phyloP scores from a whole-genome alignment of 2,113 vertebrate genomes.

The Hirundichthys speculiger region DNA sequence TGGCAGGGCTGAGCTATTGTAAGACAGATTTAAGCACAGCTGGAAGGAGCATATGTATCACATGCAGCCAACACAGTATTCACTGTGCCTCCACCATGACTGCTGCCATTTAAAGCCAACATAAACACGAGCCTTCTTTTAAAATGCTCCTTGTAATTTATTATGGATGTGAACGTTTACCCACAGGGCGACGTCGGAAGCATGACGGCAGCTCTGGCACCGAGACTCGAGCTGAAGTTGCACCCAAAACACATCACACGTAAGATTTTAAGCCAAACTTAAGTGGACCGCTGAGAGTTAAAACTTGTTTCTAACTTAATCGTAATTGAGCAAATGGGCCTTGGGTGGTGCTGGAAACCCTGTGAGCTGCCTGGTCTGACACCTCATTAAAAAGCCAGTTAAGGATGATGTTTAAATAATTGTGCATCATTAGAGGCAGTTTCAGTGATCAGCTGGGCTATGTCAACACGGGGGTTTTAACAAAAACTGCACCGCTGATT shows the following conservation, averaged over 20 bases:
- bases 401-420: conserved; percentile 87
- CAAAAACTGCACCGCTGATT: conserved; percentile 79
- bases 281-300: conserved; percentile 48
- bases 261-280: not conserved
- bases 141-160: not conserved
- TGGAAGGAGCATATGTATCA: conserved; percentile 65
- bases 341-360: conserved; percentile 58
- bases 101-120: conserved; percentile 43
- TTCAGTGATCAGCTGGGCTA: conserved; percentile 83
- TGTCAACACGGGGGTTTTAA: conserved; percentile 79
- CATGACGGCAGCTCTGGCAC: not conserved
- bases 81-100: conserved; percentile 37
- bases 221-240: not conserved
- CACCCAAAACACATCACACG: conserved; percentile 1
- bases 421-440: conserved; percentile 86
- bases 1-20: conserved; percentile 72
- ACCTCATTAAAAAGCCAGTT: conserved; percentile 84
- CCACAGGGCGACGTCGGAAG: not conserved
- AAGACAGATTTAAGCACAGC: conserved; percentile 81
- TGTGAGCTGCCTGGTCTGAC: conserved; percentile 77
- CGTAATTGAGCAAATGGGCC: conserved; percentile 60
- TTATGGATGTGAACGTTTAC: conserved; percentile 1
- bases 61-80: conserved; percentile 49
- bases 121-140: conserved; percentile 31
- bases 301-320: conserved; percentile 61